Base-by-base conservation (phyloP, 2,113 vertebrate species). In the Otolemur garnettii region DNA sequence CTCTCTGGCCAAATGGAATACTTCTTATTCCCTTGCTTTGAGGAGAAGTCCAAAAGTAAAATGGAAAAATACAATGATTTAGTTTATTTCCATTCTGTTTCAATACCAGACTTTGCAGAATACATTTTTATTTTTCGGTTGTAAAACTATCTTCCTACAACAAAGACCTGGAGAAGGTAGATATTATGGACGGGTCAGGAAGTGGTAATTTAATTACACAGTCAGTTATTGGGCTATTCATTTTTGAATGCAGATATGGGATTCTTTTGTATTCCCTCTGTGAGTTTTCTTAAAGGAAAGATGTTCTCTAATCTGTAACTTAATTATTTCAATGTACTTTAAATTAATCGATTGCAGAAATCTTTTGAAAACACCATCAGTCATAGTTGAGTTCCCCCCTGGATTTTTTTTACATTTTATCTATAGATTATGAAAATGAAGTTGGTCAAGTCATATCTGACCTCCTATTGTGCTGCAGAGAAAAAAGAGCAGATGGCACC, bases 191-290 rank as follows among this genome's bases (percentile, higher is more conserved):
- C 18, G 33, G 11, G 18, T 86, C 59, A 78, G 91, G 45, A 95
- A 81, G 15, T 21, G 3, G 1, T 93, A 66, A 93, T 96, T 90
- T 92, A 95, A 95, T 96, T 92, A 85, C 10, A 85, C 6, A 13
- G 45, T 86, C n/a, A 89, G 60, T 89, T 72, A 75, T 17, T 28
- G 19, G 19, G 7, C 57, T 94, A 21, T n/a, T 64, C 30, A 68
- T 91, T 88, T 55, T n/a, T 78, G 71, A 79, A 84, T 57, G 35
- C 21, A 84, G 30, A 33, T 53, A 45, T 0, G 38, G 22, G 55
- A 66, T 71, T 78, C 55, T 17, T 78, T 81, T 91, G 22, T 69
- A 57, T n/a, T 42, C 22, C 84, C 26, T 87, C 74, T 83, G 4
- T 72, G 72, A 88, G 30, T 55, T n/a, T 11, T 71, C 71, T 60